These are phyloP conservation scores for Ptycholaimellus sp. DNA, from an alignment of 2,888 invertebrate species.

Conservation along the genomic window DNA sequence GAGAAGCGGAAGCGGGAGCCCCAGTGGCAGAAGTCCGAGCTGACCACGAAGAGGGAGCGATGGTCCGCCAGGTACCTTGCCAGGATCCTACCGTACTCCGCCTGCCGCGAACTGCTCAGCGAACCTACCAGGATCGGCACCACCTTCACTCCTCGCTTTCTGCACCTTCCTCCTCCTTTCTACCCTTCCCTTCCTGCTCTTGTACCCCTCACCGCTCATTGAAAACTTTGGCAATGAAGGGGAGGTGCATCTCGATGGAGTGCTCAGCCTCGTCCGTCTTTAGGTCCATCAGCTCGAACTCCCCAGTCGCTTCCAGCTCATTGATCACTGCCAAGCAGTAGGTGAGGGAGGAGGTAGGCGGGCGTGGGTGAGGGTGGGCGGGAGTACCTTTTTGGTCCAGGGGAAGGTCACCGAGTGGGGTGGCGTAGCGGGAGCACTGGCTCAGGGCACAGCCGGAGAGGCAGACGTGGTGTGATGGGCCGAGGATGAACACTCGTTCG, in stretches of 20 bases:
- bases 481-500: constrained; percentile 56
- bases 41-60: constrained; percentile 68
- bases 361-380: no score
- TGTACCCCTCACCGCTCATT: no score
- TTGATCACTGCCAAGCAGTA: constrained; percentile 28
- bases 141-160: constrained; percentile 77
- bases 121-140: constrained; percentile 90
- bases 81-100: constrained; percentile 63
- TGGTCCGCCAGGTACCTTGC: constrained; percentile 75
- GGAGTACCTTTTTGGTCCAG: constrained; percentile 73
- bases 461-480: constrained; percentile 86
- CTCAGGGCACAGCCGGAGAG: constrained; percentile 78
- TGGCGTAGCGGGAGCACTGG: constrained; percentile 61
- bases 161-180: no score
- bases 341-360: no score
- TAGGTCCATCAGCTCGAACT: constrained; percentile 75
- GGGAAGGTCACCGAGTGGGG: constrained; percentile 76
- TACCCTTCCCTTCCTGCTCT: no score
- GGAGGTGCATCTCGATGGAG: constrained; percentile 96
- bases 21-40: constrained; percentile 99
- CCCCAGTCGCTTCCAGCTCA: constrained; percentile 59
- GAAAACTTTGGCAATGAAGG: constrained; percentile 92
- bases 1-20: constrained; percentile 44
- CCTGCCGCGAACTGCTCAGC: constrained; percentile 56
- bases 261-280: constrained; percentile 92